Evolutionary conservation across 2,888 invertebrate species (phyloP).

Genomic region (Diadegma fenestrale): DNA sequence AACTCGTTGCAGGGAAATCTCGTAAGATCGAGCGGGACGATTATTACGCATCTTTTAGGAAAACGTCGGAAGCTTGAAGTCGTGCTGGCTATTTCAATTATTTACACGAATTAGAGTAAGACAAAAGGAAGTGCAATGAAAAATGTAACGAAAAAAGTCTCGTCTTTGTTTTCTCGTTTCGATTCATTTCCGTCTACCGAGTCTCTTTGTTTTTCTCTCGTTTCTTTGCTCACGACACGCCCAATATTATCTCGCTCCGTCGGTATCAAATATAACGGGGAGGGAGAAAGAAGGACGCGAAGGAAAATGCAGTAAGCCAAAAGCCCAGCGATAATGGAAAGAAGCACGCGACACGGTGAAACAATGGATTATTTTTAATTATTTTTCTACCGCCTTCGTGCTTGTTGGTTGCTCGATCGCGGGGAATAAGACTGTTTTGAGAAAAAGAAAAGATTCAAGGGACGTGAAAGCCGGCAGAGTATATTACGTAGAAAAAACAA

Average conservation of each 20-base stretch:
- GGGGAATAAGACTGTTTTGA: not conserved
- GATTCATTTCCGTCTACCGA: constrained; percentile 48
- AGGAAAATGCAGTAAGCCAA: constrained; percentile 23
- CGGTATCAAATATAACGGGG: constrained; percentile 54
- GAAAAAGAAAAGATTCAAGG: constrained; percentile 8
- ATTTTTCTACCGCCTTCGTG: constrained; percentile 71
- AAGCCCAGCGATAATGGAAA: constrained; percentile 48
- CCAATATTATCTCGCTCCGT: constrained; percentile 52
- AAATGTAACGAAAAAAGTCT: constrained; percentile 55
- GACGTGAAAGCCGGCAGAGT: constrained; percentile 11
- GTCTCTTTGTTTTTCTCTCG: not conserved
- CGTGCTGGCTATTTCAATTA: constrained; percentile 78
- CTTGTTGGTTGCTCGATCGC: not conserved
- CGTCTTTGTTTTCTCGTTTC: constrained; percentile 53
- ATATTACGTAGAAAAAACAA: not conserved
- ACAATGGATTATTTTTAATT: constrained; percentile 76
- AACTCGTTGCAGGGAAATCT: not conserved
- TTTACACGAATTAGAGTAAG: constrained; percentile 72
- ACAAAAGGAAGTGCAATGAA: constrained; percentile 23
- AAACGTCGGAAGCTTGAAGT: constrained; percentile 59
- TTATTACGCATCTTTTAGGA: not conserved
- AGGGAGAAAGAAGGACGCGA: not conserved
- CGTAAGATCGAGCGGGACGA: not conserved
- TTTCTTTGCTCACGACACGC: constrained; percentile 8
- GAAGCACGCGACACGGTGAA: constrained; percentile 55